Evolutionary conservation across 2,888 invertebrate genomes (phyloP), one percentile per base, ranked within the genome.

Genomic region (Pteria penguin): DNA sequence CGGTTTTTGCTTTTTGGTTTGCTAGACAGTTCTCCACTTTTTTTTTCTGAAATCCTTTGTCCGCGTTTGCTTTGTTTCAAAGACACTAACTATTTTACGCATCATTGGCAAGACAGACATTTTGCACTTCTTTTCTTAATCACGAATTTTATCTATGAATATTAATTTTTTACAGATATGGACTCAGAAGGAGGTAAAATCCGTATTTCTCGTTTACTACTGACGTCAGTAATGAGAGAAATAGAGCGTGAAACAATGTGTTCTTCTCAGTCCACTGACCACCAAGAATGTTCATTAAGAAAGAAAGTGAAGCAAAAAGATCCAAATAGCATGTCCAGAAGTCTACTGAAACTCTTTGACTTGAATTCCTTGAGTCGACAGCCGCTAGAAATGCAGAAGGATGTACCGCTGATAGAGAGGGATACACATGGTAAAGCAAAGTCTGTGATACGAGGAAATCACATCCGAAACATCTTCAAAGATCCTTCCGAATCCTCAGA

Each of bases 361-460:
- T 33, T 33, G n/a, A 33, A 26, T 63, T 63, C 63, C 22, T 22
- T 63, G 22, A n/a, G 4, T 3, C 32, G 22, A 8, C 18, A 8
- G 14, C n/a, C 33, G 14, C 24, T 33, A 63, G 22, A 36, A 18
- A 63, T 63, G 63, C 11, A 22, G 26, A 68, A 70, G 29, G 29
- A 27, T 36, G 70, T 61, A 45, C 61, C 61, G 8, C 8, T 27
- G 22, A 61, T 61, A 18, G 18, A 36, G n/a, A 5, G 29, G 22
- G 70, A 70, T 31, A 57, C 18, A 27, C 5, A 4, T 14, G 70
- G 70, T 3, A 45, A 70, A 27, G n/a, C 57, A 27, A 69, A 69
- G 27, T 5, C 32, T 18, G 24, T 69, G 4, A 58, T 26, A 4
- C 58, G 69, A 24, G 69, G 36, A 33, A n/a, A 36, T 22, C 24